Base-by-base conservation (phyloP, 2,113 vertebrate species). In the Cricetomys ansorgei region DNA sequence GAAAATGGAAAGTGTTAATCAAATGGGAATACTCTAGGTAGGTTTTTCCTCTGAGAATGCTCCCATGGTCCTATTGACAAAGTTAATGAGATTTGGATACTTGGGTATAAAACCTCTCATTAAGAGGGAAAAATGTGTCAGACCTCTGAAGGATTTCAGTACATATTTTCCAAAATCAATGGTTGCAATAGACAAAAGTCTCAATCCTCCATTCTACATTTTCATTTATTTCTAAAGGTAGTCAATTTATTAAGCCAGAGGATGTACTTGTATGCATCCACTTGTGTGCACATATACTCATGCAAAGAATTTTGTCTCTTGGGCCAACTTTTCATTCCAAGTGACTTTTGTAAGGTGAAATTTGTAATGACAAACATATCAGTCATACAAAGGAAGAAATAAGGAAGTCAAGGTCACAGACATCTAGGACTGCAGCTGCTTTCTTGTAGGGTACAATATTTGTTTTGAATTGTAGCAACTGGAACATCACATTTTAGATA, bases 71-170 rank as follows among this genome's bases (percentile, higher is more conserved):
- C 59, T 97, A 97, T 92, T 95, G 95, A 96, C 88, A 97, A 83
- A 97, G 92, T 97, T 98, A 97, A 98, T 97, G 97, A 97, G 96
- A 97, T 97, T 97, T 94, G 95, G 95, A 95, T 87, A 94, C 62
- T 67, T 81, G 95, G 67, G 76, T 97, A 94, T 95, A 95, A 95
- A 97, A 86, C 21, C 65, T 94, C 81, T 95, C 92, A 89, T 94
- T 97, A 97, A 85, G 43, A 29, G 64, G 29, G 16, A 34, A 88
- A 93, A 96, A 96, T 97, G 88, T 97, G 92, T 97, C 95, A 97
- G 92, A 92, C 62, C 96, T 92, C 95, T 94, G 40, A 97, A 97
- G 94, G 27, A 93, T 96, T 96, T 95, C 70, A 86, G 40, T 59
- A 72, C 62, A 73, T 12, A 50, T 94, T 84, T 95, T 57, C 40